Evolutionary conservation across 1,140 invertebrate genomes (phyloP), one percentile per base, ranked within the genome.

Genomic region (Heliconius hermathena): DNA sequence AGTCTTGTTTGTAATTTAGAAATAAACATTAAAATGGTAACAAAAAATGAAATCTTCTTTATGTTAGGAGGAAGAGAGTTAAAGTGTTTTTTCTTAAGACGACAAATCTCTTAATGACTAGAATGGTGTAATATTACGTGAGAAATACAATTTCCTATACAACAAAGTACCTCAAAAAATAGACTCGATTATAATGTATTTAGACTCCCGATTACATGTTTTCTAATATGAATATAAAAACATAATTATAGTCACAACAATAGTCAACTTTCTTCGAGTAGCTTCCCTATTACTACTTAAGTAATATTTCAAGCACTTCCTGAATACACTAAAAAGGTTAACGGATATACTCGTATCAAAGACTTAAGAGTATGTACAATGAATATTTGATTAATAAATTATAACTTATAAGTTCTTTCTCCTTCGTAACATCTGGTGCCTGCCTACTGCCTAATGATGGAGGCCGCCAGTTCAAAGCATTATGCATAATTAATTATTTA

Each of bases 141-240:
- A 60, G 57, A 3, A 60, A 66, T 66, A 66, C 60, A 66, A 66
- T 66, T 66, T 66, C 60, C 60, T 66, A 29, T 29, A 66, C 22
- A 22, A 2, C 20, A n/a, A 57, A 57, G 20, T 22, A 66, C 22
- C 1, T 13, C n/a, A 66, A 26, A 66, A 66, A 22, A 11, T 9
- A 3, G 22, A 29, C 8, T 57, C n/a, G 54, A 66, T 66, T 66
- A 66, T 57, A 57, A 57, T 66, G 60, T 9, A n/a, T 22, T 57
- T 11, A 22, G 54, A 22, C 9, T 57, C 3, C 5, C 9, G n/a
- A 22, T 66, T 66, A 16, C 60, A 5, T 66, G 60, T 2, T 29
- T 66, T 66, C 57, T 66, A 29, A 66, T 66, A 66, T 16, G 57
- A 66, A 66, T 66, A 66, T 26, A 66, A 66, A 66, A 66, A 66